A percentile compares a stretch with the other conserved stretches of the same genome.
These are phyloP conservation scores for Drosophila anceps DNA, from an alignment of 2,888 invertebrate genomes.

Conservation along the genomic window DNA sequence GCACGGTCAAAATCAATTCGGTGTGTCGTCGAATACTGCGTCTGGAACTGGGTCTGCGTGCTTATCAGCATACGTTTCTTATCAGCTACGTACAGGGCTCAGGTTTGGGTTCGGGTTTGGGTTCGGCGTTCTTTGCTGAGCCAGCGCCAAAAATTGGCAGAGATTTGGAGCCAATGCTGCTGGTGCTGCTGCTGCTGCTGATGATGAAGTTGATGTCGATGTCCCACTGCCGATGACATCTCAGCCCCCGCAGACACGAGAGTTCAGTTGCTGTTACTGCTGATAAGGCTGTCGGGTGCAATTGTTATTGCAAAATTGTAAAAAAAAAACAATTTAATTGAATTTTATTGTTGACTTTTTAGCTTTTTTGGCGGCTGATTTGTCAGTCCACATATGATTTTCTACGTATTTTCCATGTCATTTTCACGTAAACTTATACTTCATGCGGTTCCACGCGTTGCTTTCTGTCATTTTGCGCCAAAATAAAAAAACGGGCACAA, in stretches of 20 bases:
- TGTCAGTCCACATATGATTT: slow-evolving; percentile 69
- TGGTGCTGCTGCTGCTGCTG: slow-evolving; percentile 24
- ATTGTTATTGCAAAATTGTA: slow-evolving; percentile 39
- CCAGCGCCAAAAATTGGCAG: slow-evolving; percentile 57
- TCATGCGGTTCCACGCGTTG: slow-evolving; percentile 34
- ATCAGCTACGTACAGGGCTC: slow-evolving; percentile 60
- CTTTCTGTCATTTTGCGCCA: slow-evolving; percentile 70
- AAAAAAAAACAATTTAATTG: slow-evolving; percentile 40
- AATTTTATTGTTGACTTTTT: slow-evolving; percentile 29
- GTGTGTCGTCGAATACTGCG: slow-evolving; percentile 25
- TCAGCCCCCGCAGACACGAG: slow-evolving; percentile 45
- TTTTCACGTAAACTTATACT: slow-evolving; percentile 62
- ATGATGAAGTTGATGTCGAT: slow-evolving; percentile 55
- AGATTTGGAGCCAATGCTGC: slow-evolving; percentile 53
- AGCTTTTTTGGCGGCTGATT: slow-evolving; percentile 46
- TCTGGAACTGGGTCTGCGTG: slow-evolving; percentile 37
- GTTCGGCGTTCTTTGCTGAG: slow-evolving; percentile 58
- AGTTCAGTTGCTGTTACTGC: slow-evolving; percentile 32
- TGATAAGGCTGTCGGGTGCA: slow-evolving; percentile 49
- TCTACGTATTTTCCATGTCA: slow-evolving; percentile 82
- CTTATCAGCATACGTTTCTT: slow-evolving; percentile 75
- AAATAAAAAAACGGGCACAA: slow-evolving; percentile 50
- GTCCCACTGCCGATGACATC: slow-evolving; percentile 59
- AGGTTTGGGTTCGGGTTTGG: slow-evolving; percentile 27
- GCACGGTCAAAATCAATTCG: slow-evolving; percentile 75